Percentiles rank a stretch among this genome's conserved stretches.
Conservation (phyloP, 2,797 vertebrate species). For the Sarcoramphus papa region DNA sequence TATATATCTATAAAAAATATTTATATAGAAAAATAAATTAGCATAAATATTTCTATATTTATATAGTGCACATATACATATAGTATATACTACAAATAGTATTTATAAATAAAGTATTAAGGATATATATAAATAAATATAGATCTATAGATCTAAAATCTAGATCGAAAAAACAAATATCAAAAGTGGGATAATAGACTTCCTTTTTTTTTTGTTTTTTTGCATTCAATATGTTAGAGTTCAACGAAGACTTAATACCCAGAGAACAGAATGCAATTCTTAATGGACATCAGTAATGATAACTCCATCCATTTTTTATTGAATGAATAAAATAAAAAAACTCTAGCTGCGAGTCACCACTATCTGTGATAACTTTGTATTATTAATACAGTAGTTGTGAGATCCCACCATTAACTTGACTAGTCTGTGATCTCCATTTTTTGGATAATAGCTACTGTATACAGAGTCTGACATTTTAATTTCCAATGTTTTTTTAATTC, state of each 20-base stretch:
- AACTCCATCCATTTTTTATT: neutral
- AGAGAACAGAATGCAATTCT: neutral
- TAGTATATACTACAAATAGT: neutral
- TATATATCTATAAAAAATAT: neutral
- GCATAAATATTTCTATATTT: neutral
- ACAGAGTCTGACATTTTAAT: neutral
- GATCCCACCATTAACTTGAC: neutral
- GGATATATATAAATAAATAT: neutral
- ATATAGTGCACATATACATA: neutral
- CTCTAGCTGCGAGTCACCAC: neutral
- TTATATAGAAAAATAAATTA: neutral
- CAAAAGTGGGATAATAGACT: neutral
- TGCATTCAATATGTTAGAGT: neutral
- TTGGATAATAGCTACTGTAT: neutral
- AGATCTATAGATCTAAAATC: no score
- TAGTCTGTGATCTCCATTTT: neutral
- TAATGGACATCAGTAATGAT: neutral
- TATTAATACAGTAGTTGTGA: neutral
- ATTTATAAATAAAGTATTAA: neutral
- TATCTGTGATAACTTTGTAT: neutral
- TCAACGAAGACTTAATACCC: neutral
- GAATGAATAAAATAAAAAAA: neutral
- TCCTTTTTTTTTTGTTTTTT: neutral
- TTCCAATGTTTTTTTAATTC: neutral
- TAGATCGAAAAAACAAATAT: neutral